A percentile compares a stretch with the other conserved stretches of the same genome.
These are phyloP conservation scores for Rafetus swinhoei DNA, from an alignment of 2,113 vertebrate genomes.

Conservation along the genomic window DNA sequence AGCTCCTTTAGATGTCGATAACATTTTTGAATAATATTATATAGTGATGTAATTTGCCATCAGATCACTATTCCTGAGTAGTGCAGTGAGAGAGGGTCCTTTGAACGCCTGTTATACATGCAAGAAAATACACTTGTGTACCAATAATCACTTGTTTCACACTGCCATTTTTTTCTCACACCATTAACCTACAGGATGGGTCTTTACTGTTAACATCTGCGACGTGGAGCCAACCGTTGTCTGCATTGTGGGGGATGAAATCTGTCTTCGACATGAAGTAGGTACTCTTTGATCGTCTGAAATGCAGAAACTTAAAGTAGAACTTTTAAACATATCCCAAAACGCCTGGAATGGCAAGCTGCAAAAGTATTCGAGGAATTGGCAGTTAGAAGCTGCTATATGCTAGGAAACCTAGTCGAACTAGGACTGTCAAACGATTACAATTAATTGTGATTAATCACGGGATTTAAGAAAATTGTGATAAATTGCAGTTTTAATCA, in stretches of 20 bases:
- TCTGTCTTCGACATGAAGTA: constrained; percentile 99
- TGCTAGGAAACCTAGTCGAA: not conserved
- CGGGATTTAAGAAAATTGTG: no score
- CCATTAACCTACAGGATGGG: constrained; percentile 86
- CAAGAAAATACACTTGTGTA: not conserved
- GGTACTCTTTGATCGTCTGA: constrained; percentile 63
- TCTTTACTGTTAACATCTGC: constrained; percentile 95
- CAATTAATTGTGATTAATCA: no score
- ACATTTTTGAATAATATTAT: fast-evolving
- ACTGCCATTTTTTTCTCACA: constrained; percentile 8
- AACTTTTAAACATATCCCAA: not conserved
- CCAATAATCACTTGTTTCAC: not conserved
- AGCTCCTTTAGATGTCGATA: not conserved
- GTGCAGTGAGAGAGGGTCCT: not conserved
- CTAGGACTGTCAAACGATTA: no score
- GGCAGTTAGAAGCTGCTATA: not conserved
- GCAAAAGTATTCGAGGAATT: not conserved
- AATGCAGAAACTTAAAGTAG: not conserved
- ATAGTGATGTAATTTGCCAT: not conserved
- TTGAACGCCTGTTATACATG: not conserved
- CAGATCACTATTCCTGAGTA: not conserved
- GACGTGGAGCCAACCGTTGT: constrained; percentile 96
- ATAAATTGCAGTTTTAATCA: no score
- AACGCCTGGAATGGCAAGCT: not conserved
- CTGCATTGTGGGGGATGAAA: constrained; percentile 98